Evolutionary conservation across 2,888 invertebrate species (phyloP).

Genomic region (Volucella zonaria): DNA sequence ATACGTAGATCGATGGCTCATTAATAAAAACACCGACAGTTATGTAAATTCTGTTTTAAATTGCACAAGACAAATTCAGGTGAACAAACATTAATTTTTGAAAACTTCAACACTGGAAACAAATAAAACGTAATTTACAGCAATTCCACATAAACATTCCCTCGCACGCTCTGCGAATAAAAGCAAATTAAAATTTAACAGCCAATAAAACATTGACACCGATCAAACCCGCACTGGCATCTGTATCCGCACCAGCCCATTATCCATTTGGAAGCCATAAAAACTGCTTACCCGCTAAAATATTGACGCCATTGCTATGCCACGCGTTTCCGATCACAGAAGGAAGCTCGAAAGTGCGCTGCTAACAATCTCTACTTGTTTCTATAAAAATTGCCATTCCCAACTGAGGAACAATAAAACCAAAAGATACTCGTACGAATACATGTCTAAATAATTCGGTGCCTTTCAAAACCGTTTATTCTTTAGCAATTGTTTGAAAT

Average conservation of each 20-base stretch:
- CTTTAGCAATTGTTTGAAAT: slow-evolving; percentile 62
- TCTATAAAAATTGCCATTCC: slow-evolving; percentile 15
- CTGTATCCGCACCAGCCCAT: not conserved
- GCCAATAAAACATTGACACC: slow-evolving; percentile 50
- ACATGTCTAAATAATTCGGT: slow-evolving; percentile 53
- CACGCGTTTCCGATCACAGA: not conserved
- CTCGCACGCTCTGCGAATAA: slow-evolving; percentile 24
- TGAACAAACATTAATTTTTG: no score
- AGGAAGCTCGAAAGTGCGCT: not conserved
- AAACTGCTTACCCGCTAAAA: slow-evolving; percentile 32
- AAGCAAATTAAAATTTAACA: slow-evolving; percentile 61
- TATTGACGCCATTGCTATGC: slow-evolving; percentile 42
- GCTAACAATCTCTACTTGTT: not conserved
- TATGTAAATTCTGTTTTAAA: no score
- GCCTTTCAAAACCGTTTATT: slow-evolving; percentile 49
- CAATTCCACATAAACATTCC: slow-evolving; percentile 28
- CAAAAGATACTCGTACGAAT: slow-evolving; percentile 17
- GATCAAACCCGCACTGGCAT: not conserved
- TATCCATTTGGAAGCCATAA: slow-evolving; percentile 47
- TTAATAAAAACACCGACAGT: no score
- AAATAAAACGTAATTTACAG: slow-evolving; percentile 38
- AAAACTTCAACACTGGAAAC: not conserved
- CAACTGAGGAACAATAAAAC: slow-evolving; percentile 42
- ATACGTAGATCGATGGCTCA: no score
- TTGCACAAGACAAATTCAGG: no score